Conservation (phyloP, 2,888 invertebrate species). For the Spialia ferax region DNA sequence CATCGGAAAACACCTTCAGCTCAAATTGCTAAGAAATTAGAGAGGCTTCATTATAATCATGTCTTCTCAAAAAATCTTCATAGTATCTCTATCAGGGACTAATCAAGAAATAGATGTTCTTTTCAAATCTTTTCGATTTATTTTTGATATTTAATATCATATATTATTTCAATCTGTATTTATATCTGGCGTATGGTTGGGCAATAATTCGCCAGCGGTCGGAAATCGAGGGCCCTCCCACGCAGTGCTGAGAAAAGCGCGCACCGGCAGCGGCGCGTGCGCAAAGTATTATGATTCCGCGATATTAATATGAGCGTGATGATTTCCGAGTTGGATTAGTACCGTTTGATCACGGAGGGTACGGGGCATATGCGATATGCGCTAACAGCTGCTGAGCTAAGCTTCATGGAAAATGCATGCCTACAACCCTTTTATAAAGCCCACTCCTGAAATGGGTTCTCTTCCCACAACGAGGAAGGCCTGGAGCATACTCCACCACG, state of each 20-base stretch:
- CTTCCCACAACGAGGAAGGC: too few species aligned
- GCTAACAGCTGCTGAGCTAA: neutral
- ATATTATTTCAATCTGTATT: constrained; percentile 52
- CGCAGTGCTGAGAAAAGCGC: constrained; percentile 61
- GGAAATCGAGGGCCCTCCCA: constrained; percentile 73
- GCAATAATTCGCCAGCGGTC: constrained; percentile 64
- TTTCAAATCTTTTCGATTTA: neutral
- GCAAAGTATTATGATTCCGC: constrained; percentile 38
- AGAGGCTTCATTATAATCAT: too few species aligned
- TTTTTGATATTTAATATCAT: neutral
- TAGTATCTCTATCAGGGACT: too few species aligned
- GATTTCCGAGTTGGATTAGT: constrained; percentile 4
- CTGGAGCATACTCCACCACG: too few species aligned
- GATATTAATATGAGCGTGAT: constrained; percentile 32
- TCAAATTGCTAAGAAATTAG: too few species aligned
- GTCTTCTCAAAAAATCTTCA: too few species aligned
- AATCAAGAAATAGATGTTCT: neutral
- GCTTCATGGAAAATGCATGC: too few species aligned
- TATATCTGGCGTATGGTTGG: constrained; percentile 61
- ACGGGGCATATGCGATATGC: neutral
- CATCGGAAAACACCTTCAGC: too few species aligned
- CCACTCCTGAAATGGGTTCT: too few species aligned
- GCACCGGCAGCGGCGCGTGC: constrained; percentile 43
- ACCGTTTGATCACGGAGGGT: neutral
- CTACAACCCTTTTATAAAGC: too few species aligned